Evolutionary conservation across 2,113 vertebrate genomes (phyloP), one percentile per base, ranked within the genome.

Genomic region (Protomyctophum bolini): DNA sequence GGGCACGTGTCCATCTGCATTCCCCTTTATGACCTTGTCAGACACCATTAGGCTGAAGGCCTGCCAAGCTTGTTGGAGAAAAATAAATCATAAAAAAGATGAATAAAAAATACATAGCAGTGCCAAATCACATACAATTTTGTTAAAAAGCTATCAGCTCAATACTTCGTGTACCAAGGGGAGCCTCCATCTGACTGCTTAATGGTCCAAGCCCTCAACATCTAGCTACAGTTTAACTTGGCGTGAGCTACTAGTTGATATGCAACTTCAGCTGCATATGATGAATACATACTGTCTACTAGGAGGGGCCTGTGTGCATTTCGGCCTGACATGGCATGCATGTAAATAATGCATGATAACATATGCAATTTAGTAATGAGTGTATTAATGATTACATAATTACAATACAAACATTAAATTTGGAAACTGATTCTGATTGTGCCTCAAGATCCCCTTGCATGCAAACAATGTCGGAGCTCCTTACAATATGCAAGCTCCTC

Each of bases 321-420:
- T 57, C 67, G 77, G 80, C 79, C 77, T 80, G 84, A 70, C 82
- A 85, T 65, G 77, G 84, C 93, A 92, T 93, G 91, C 90, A 67
- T 86, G 77, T 81, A n/a, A n/a, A n/a, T n/a, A 75, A 91, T 88
- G 89, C 89, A 88, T 90, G 88, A 59, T 88, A 89, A 88, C 87
- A 89, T 87, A 85, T 79, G 79, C 63, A 77, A 77, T 87, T 86
- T 79, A 86, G 69, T 83, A 57, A 77, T 85, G 86, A 41, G 33
- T 90, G 79, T 83, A 91, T 78, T 89, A 75, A 88, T 91, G 85
- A 78, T 87, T 89, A 91, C 86, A 90, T 90, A 86, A 88, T 82
- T 88, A 94, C 87, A 86, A 86, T 91, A 91, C 84, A 88, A 90
- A 93, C 91, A 93, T 92, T 91, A 93, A 90, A 91, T 91, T 86